phyloP scores from a whole-genome alignment of 2,113 vertebrate genomes.

The Bombycilla garrulus region DNA sequence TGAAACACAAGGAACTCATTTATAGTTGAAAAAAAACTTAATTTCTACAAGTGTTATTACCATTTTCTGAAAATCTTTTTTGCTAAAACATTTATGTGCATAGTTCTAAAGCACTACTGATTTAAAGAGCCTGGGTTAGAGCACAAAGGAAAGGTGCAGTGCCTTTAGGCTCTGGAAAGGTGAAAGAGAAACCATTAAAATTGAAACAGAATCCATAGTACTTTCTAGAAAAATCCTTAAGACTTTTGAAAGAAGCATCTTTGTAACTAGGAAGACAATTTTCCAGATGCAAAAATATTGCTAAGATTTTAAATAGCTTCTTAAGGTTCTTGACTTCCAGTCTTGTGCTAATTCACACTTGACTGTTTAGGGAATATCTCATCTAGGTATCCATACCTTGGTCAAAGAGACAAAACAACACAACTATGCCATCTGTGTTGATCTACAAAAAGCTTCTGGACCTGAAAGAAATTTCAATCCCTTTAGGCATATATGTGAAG shows the following conservation, averaged over 20 bases:
- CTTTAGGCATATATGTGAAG: neutral
- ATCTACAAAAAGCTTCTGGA: neutral
- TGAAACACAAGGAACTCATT: neutral
- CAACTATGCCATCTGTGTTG: neutral
- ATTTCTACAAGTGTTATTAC: neutral
- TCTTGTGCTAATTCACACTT: neutral
- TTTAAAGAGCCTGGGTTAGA: neutral
- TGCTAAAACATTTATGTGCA: neutral
- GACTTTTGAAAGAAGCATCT: neutral
- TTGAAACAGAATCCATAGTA: neutral
- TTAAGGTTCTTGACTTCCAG: neutral
- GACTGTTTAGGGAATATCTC: neutral
- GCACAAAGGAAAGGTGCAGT: neutral
- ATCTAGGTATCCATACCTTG: neutral
- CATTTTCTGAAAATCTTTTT: neutral
- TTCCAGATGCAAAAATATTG: neutral
- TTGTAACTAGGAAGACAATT: neutral
- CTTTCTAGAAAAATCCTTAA: neutral
- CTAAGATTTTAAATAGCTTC: neutral
- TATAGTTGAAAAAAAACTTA: neutral
- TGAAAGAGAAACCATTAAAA: neutral
- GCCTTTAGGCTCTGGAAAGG: neutral
- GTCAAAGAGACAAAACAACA: neutral
- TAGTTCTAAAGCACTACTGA: neutral
- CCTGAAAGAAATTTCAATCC: neutral